These are phyloP conservation scores for Hermatobates lingyangjiaoensis DNA, from an alignment of 1,140 invertebrate genomes.

Conservation along the genomic window DNA sequence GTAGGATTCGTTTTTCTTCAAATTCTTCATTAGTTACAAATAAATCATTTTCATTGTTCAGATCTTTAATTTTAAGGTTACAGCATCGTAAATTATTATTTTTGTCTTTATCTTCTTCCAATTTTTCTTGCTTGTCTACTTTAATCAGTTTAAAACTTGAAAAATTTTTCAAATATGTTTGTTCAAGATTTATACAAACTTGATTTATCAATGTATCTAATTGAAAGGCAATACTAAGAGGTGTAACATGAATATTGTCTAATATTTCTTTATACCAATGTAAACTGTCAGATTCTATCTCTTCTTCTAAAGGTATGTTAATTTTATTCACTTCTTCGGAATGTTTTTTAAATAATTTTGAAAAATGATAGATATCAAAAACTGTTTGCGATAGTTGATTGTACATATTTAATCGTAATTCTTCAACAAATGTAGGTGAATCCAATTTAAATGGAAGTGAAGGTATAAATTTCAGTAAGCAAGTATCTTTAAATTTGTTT, in stretches of 20 bases:
- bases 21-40: neutral
- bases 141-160: neutral
- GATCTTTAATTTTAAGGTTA: neutral
- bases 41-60: neutral
- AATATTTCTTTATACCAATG: neutral
- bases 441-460: neutral
- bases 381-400: neutral
- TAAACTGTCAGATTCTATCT: neutral
- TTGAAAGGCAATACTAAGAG: neutral
- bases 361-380: neutral
- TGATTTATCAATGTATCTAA: neutral
- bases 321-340: neutral
- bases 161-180: neutral
- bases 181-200: neutral
- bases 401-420: neutral
- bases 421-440: neutral
- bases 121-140: neutral
- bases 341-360: neutral
- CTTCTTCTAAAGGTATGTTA: neutral
- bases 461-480: neutral
- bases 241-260: neutral
- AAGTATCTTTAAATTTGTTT: neutral
- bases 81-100: too few species aligned
- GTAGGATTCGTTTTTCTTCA: neutral
- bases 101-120: too few species aligned